Evolutionary conservation across 30 jellyfish, hydroid and myxozoan genomes (phyloP).

Genomic region (Aurelia aurita complex sp. Pacific): DNA sequence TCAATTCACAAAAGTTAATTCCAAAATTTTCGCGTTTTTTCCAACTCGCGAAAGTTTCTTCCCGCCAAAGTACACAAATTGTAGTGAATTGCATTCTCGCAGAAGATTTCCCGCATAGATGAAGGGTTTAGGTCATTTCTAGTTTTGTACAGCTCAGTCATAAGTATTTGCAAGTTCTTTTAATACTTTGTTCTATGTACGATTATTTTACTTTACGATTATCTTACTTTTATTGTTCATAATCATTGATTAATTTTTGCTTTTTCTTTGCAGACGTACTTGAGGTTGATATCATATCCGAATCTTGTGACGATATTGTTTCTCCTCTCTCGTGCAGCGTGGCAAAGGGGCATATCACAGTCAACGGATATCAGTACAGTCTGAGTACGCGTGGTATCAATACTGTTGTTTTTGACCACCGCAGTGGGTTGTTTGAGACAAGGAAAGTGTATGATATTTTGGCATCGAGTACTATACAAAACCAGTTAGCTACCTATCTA

Average conservation of each 20-base stretch:
- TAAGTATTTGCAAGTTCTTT: no score
- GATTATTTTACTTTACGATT: constrained; percentile 4
- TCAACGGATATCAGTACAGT: constrained; percentile 44
- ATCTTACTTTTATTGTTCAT: constrained; percentile 3
- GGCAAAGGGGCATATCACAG: constrained; percentile 24
- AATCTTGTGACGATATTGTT: background rate
- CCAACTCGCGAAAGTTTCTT: no score
- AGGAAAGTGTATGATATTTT: constrained; percentile 1
- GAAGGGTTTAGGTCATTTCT: no score
- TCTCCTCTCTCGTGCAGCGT: background rate
- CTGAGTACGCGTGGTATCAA: constrained; percentile 28
- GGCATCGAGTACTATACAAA: background rate
- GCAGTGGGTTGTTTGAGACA: constrained; percentile 46
- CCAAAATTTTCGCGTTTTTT: no score
- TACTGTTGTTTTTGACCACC: constrained; percentile 31
- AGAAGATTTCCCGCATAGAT: no score
- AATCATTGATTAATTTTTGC: background rate
- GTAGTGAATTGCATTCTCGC: no score
- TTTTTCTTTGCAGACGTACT: background rate
- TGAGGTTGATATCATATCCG: background rate
- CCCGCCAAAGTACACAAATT: no score
- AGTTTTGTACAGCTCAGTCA: no score
- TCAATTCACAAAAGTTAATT: no score
- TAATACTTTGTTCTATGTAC: background rate
- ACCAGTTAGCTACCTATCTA: constrained; percentile 7